These are phyloP conservation scores for Urocitellus parryii DNA, from an alignment of 2,113 vertebrate species.

Conservation along the genomic window DNA sequence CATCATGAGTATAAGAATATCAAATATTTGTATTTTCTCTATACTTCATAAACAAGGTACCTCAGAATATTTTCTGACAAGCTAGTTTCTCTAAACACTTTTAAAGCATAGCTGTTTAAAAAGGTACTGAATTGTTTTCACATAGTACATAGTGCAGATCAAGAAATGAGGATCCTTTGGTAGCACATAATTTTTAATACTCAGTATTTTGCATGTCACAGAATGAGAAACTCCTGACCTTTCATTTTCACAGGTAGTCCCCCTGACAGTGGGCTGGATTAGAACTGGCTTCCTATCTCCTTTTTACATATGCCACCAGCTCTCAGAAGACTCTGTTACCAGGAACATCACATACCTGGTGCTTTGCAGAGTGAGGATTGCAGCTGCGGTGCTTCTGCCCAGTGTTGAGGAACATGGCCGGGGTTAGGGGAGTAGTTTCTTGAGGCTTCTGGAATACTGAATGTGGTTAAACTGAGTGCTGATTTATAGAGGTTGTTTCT, in stretches of 20 bases:
- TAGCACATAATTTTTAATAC: background rate
- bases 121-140: background rate
- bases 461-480: background rate
- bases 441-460: background rate
- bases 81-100: background rate
- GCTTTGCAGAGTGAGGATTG: background rate
- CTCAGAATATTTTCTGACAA: background rate
- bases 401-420: background rate
- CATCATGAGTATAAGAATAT: background rate
- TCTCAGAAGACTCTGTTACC: background rate
- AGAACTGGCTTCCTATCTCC: background rate
- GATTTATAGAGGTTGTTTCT: background rate
- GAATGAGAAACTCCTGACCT: background rate
- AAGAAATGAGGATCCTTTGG: background rate
- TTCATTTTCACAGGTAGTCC: background rate
- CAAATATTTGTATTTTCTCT: background rate
- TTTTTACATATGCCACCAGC: background rate
- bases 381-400: background rate
- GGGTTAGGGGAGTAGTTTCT: background rate
- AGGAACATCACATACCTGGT: background rate
- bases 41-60: background rate
- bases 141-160: background rate
- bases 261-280: background rate
- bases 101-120: background rate
- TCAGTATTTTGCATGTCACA: background rate